Conservation (phyloP, 2,888 invertebrate species). For the Thysanoteuthis rhombus region DNA sequence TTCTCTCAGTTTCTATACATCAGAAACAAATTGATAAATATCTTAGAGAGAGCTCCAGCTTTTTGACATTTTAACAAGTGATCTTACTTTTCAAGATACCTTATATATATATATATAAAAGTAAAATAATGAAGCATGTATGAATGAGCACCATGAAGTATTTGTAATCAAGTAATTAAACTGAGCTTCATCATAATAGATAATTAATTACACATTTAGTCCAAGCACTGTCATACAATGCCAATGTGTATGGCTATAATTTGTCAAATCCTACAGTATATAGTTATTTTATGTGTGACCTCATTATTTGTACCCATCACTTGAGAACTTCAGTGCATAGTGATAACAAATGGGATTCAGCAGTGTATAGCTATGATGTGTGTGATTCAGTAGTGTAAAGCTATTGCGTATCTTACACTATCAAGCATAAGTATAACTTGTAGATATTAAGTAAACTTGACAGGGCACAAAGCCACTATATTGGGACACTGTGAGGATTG, state of each 20-base stretch:
- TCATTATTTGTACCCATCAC: neutral
- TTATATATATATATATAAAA: too few species aligned
- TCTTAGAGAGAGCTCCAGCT: too few species aligned
- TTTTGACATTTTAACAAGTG: too few species aligned
- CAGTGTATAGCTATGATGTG: neutral
- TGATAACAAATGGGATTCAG: neutral
- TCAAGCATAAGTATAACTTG: too few species aligned
- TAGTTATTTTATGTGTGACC: neutral
- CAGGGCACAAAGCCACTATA: too few species aligned
- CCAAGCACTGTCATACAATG: neutral
- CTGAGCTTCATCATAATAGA: neutral
- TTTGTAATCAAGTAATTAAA: neutral
- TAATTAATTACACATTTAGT: neutral
- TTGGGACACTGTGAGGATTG: too few species aligned
- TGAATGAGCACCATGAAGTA: neutral
- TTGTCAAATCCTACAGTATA: neutral
- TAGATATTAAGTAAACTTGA: too few species aligned
- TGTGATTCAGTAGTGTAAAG: neutral
- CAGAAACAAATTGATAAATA: too few species aligned
- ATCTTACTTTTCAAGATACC: too few species aligned
- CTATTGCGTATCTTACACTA: neutral
- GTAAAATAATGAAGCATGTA: too few species aligned
- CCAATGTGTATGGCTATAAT: neutral
- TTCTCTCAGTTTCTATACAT: too few species aligned
- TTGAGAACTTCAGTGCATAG: neutral